These are phyloP conservation scores for Caenorhabditis remanei DNA, from an alignment of 1,140 invertebrate species.

Conservation along the genomic window DNA sequence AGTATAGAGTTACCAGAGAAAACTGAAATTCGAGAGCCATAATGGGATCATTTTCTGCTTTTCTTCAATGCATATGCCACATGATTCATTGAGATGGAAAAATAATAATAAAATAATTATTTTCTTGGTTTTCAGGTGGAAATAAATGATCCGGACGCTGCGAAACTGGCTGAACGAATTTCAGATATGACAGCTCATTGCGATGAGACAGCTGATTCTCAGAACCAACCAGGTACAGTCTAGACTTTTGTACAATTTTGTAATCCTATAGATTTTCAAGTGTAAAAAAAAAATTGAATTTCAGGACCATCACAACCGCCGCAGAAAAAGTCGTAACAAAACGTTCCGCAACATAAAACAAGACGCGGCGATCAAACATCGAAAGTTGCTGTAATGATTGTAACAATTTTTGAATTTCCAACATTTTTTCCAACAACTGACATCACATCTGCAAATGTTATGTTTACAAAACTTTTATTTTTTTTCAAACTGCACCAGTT, in stretches of 20 bases:
- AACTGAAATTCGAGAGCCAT: slow-evolving; percentile 43
- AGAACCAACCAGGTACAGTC: slow-evolving; percentile 10
- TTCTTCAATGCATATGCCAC: not conserved
- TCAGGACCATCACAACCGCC: slow-evolving; percentile 34
- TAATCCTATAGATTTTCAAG: not conserved
- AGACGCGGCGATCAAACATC: not conserved
- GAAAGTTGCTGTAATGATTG: slow-evolving; percentile 23
- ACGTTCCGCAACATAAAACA: not conserved
- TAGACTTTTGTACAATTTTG: not conserved
- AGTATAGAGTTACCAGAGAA: slow-evolving; percentile 40
- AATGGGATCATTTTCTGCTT: slow-evolving; percentile 35
- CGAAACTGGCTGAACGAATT: slow-evolving; percentile 55
- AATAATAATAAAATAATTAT: not conserved
- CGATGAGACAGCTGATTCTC: not conserved
- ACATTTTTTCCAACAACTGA: not conserved
- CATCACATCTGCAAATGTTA: not conserved
- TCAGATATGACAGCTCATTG: slow-evolving; percentile 57
- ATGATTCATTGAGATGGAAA: slow-evolving; percentile 3
- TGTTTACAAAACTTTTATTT: not conserved
- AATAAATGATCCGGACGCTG: slow-evolving; percentile 53
- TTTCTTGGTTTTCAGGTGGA: slow-evolving; percentile 18
- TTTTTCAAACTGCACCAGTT: not conserved
- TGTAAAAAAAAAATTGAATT: not conserved
- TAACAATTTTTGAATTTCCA: slow-evolving; percentile 11
- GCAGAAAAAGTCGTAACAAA: slow-evolving; percentile 4